phyloP scores from a whole-genome alignment of 1,140 invertebrate species.

The Diploscapter pachys region DNA sequence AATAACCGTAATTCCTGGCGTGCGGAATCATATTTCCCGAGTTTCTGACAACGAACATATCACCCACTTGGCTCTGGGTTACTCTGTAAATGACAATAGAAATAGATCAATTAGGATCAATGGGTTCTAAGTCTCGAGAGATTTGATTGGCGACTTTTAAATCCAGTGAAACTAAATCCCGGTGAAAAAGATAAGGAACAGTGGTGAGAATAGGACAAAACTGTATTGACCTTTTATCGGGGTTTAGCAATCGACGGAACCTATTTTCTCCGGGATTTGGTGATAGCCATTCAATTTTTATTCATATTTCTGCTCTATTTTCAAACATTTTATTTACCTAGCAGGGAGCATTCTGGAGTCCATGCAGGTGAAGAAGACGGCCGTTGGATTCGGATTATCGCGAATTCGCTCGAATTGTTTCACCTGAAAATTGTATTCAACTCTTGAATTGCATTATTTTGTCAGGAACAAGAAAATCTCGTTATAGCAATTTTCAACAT shows the following conservation, averaged over 20 bases:
- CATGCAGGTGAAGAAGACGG: slow-evolving; percentile 94
- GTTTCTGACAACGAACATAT: slow-evolving; percentile 94
- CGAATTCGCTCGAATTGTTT: slow-evolving; percentile 55
- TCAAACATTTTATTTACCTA: slow-evolving; percentile 33
- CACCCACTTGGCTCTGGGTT: slow-evolving; percentile 87
- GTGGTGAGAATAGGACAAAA: too few relatives aligned
- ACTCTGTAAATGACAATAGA: slow-evolving; percentile 66
- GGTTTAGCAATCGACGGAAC: too few relatives aligned
- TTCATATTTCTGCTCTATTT: too few relatives aligned
- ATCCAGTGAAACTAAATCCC: too few relatives aligned
- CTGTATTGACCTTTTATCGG: too few relatives aligned
- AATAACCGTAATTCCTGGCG: slow-evolving; percentile 73
- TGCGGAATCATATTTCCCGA: slow-evolving; percentile 87
- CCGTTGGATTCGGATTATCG: slow-evolving; percentile 75
- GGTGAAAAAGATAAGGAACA: too few relatives aligned
- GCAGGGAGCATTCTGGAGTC: slow-evolving; percentile 63
- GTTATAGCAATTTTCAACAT: too few relatives aligned
- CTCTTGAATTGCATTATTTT: neutral
- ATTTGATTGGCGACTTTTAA: too few relatives aligned
- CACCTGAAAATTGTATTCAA: slow-evolving; percentile 22
- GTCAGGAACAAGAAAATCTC: too few relatives aligned
- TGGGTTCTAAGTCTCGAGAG: too few relatives aligned
- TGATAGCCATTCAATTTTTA: too few relatives aligned
- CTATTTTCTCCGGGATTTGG: too few relatives aligned
- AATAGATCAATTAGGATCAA: neutral